These are phyloP conservation scores for Eilema sororculum DNA, from an alignment of 2,888 invertebrate genomes.

Conservation along the genomic window DNA sequence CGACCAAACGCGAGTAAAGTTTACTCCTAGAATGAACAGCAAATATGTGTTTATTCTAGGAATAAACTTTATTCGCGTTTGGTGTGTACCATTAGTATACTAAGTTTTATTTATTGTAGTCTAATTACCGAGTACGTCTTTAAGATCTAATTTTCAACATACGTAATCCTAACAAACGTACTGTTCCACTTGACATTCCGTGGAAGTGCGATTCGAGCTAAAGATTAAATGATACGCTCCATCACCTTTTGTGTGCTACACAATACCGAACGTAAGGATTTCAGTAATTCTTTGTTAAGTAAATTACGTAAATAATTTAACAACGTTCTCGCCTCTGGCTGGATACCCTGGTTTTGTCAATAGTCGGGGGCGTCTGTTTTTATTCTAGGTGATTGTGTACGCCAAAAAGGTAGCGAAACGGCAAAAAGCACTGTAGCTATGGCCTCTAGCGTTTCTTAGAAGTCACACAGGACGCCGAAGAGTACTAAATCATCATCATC, in stretches of 20 bases:
- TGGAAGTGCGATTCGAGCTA: constrained; percentile 38
- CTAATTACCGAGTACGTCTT: no score
- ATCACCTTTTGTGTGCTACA: constrained; percentile 61
- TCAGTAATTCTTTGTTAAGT: constrained; percentile 44
- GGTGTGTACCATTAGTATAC: no score
- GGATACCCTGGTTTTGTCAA: neutral
- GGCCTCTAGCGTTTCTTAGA: no score
- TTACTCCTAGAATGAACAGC: no score
- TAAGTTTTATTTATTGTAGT: neutral
- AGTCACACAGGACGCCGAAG: no score
- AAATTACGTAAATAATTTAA: constrained; percentile 46
- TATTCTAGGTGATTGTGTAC: neutral
- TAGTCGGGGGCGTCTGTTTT: neutral
- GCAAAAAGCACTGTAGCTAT: no score
- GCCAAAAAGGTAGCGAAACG: no score
- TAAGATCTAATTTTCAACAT: neutral
- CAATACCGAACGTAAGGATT: constrained; percentile 51
- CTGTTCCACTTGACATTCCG: constrained; percentile 26
- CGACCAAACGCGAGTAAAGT: no score
- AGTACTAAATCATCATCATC: no score
- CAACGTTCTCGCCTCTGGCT: constrained; percentile 11
- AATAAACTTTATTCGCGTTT: no score
- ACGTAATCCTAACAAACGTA: constrained; percentile 5
- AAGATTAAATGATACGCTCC: constrained; percentile 59
- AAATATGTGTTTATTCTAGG: no score